Percentiles rank a stretch among this genome's conserved stretches.
Evolutionary conservation across 2,888 invertebrate species (phyloP).

Genomic region (Clitarchus hookeri): DNA sequence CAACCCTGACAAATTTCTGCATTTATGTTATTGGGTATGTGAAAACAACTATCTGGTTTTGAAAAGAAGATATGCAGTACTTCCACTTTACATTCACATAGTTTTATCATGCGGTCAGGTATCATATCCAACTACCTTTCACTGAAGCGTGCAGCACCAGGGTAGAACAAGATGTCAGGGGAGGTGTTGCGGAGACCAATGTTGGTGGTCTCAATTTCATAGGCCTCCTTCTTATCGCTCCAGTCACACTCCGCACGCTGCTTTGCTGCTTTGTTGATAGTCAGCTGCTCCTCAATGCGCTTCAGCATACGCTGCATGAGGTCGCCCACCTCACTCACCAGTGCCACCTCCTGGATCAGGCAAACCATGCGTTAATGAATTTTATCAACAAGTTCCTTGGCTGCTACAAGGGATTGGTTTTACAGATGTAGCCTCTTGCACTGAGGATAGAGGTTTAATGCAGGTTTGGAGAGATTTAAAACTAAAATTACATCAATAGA

Average conservation of each 20-base stretch:
- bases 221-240: constrained; percentile 86
- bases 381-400: no score
- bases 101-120: background rate
- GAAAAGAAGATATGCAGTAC: background rate
- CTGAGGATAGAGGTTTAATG: background rate
- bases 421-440: no score
- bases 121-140: constrained; percentile 61
- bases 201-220: constrained; percentile 74
- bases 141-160: constrained; percentile 79
- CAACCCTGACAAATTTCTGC: background rate
- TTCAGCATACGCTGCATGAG: constrained; percentile 65
- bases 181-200: constrained; percentile 71
- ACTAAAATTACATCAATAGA: background rate
- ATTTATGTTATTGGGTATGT: background rate
- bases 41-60: background rate
- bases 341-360: constrained; percentile 62
- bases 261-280: constrained; percentile 78
- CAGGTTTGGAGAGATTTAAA: background rate
- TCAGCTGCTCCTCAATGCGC: constrained; percentile 71
- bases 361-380: background rate
- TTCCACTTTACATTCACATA: background rate
- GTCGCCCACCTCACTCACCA: constrained; percentile 70
- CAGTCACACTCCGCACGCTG: constrained; percentile 85
- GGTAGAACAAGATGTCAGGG: constrained; percentile 73
- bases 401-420: no score